A percentile compares a stretch with the other conserved stretches of the same genome.
Evolutionary conservation across 2,113 vertebrate genomes (phyloP).

Genomic region (Mastomys natalensis): DNA sequence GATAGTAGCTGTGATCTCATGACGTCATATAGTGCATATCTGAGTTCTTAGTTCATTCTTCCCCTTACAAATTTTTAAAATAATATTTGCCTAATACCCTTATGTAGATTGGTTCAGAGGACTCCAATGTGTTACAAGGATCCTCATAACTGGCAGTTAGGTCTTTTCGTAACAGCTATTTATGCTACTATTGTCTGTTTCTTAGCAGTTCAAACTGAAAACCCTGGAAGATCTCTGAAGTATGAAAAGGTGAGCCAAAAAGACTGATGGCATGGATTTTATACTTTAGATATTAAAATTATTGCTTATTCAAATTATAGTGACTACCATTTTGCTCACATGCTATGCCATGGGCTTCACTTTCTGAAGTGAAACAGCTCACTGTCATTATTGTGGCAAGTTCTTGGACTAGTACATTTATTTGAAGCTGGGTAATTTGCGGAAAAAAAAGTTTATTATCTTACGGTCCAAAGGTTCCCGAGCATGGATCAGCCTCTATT

Average conservation of each 20-base stretch:
- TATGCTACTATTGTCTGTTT: background rate
- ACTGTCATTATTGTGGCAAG: no score
- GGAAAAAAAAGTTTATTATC: background rate
- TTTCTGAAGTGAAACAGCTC: no score
- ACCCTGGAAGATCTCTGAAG: constrained; percentile 2
- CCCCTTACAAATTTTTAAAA: background rate
- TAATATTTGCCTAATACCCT: background rate
- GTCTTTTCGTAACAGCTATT: background rate
- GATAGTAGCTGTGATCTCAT: background rate
- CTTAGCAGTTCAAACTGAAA: background rate
- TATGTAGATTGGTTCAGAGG: background rate
- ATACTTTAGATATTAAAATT: constrained; percentile 10
- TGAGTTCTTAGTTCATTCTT: constrained; percentile 13
- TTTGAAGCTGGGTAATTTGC: background rate
- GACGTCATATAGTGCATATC: background rate
- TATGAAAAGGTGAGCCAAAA: background rate
- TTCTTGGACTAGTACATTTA: background rate
- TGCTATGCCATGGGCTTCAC: background rate
- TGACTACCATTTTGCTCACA: background rate
- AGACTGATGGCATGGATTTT: background rate
- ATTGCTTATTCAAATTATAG: background rate
- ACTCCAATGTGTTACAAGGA: background rate
- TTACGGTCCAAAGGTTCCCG: no score
- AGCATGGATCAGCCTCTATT: background rate
- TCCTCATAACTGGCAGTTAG: background rate